Conservation (phyloP, 2,797 vertebrate species). For the Pelochelys cantorii region DNA sequence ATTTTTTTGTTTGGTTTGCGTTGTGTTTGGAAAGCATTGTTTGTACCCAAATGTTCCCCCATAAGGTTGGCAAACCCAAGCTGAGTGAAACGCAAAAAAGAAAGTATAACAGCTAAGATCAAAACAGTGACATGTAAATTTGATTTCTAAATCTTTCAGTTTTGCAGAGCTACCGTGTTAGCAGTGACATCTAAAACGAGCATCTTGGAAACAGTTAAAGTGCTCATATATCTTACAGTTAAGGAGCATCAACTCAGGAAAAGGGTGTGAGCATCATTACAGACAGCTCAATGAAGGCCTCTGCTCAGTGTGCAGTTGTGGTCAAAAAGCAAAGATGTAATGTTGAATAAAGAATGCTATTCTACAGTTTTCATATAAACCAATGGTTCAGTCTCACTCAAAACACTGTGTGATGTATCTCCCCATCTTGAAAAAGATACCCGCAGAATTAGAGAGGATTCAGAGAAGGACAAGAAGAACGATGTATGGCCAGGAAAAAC, state of each 20-base stretch:
- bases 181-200: neutral
- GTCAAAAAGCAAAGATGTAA: neutral
- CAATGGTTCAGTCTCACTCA: no score
- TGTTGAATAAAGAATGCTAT: neutral
- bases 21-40: neutral
- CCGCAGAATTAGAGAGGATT: neutral
- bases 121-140: neutral
- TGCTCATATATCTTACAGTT: neutral
- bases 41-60: neutral
- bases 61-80: neutral
- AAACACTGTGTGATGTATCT: neutral
- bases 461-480: neutral
- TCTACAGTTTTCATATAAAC: neutral
- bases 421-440: neutral
- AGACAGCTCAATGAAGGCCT: neutral
- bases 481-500: accelerated
- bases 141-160: neutral
- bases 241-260: no score
- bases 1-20: neutral
- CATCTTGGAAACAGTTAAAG: neutral
- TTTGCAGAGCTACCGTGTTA: neutral
- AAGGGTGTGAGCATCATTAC: neutral
- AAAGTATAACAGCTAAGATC: neutral
- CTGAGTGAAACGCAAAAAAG: neutral
- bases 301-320: neutral